phyloP scores from a whole-genome alignment of 2,113 vertebrate species.

The Phasianus colchicus region DNA sequence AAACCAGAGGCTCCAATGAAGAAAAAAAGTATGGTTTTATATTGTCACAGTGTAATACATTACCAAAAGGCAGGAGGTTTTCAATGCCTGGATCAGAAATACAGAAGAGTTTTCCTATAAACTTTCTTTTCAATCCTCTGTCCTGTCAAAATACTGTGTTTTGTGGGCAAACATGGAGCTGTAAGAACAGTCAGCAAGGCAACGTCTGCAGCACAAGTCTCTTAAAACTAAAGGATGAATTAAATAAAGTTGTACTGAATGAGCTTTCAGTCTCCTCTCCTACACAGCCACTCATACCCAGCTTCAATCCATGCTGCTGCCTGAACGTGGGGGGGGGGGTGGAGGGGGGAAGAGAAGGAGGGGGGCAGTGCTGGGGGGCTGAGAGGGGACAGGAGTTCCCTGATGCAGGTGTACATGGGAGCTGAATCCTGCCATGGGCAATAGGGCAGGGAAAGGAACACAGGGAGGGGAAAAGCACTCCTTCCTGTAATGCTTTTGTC shows the following conservation, averaged over 20 bases:
- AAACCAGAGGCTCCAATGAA: neutral
- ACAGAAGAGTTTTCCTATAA: neutral
- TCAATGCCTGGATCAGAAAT: neutral
- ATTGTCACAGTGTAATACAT: neutral
- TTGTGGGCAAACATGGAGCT: constrained; percentile 6
- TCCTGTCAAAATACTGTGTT: neutral
- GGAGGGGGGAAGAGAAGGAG: neutral
- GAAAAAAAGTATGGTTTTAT: neutral
- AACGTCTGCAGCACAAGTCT: neutral
- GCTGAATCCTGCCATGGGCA: neutral
- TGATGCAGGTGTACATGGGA: neutral
- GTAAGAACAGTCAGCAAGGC: neutral
- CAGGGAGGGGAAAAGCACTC: accelerated
- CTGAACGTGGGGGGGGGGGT: neutral
- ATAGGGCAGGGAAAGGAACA: neutral
- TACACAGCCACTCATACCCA: constrained; percentile 5
- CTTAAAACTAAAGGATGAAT: constrained; percentile 30
- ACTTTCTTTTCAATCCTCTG: neutral
- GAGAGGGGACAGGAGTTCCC: neutral
- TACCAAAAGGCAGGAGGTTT: neutral
- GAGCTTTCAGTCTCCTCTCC: constrained; percentile 28
- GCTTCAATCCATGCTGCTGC: neutral
- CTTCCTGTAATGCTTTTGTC: neutral
- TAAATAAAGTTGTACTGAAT: constrained; percentile 8
- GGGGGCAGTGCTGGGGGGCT: neutral